A percentile compares a stretch with the other conserved stretches of the same genome.
phyloP scores from a whole-genome alignment of 2,113 vertebrate species.

The Marcusenius ussheri region DNA sequence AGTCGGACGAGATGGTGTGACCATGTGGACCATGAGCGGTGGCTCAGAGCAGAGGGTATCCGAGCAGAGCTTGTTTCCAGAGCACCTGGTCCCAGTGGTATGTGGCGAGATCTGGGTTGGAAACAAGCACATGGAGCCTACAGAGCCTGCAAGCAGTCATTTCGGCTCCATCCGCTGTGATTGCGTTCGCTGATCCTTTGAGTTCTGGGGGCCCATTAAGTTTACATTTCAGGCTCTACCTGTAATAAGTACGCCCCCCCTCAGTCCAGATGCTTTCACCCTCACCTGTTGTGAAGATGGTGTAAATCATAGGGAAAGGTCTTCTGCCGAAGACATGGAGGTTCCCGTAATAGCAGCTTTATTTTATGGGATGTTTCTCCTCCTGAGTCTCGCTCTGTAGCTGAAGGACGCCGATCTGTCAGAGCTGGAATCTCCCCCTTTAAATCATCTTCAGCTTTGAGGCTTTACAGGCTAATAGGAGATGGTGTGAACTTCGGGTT shows the following conservation, averaged over 20 bases:
- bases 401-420: background rate
- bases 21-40: background rate
- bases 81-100: background rate
- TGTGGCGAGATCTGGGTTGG: background rate
- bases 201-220: background rate
- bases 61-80: conserved; percentile 12
- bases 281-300: background rate
- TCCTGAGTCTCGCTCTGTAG: background rate
- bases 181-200: background rate
- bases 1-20: conserved; percentile 95
- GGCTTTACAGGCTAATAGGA: background rate
- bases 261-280: background rate
- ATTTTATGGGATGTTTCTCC: background rate
- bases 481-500: background rate
- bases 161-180: background rate
- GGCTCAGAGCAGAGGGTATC: conserved; percentile 6
- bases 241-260: background rate
- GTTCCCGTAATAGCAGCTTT: background rate
- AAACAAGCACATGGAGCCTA: background rate
- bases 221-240: background rate
- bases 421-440: background rate
- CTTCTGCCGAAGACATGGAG: background rate
- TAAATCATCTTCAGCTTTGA: background rate
- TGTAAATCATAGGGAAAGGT: background rate
- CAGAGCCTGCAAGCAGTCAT: background rate